Base-by-base conservation (phyloP, 2,797 vertebrate genomes). In the Sebastes itinus region DNA sequence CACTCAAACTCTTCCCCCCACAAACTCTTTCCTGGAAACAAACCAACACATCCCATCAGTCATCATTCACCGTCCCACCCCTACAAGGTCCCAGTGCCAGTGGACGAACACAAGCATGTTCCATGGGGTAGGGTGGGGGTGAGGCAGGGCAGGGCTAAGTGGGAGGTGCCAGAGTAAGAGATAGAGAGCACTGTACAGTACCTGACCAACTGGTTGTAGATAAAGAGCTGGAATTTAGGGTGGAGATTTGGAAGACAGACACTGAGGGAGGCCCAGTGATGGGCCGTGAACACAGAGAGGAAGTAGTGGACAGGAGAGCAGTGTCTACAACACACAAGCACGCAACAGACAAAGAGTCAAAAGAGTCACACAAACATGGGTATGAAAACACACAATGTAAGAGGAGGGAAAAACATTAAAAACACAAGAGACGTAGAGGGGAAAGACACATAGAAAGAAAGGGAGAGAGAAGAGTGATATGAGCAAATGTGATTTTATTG, bases 141-240 rank as follows among this genome's bases (percentile, higher is more conserved):
- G 94, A 84, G 95, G 95, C 94, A 88, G 95, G 18, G 80, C 64
- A 80, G 89, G 95, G 81, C 33, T 84, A 20, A 71, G 78, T 94
- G 92, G 7, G 94, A 89, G 88, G 94, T 91, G 96, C 94, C 58
- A 91, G 42, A 0, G 42, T 7, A 69, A 76, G 76, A 82, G 80
- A 69, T 81, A 94, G 85, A 93, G 92, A 95, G 95, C 97, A 92
- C 93, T 93, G 90, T 99, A 96, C 96, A 95, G 95, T 99, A 99
- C 98, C 98, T 99, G 98, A 97, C 97, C 97, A 99, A 98, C 95
- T 99, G 98, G 96, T 97, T 98, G 98, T 97, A 98, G 99, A 99
- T 98, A 99, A 98, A 99, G 94, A 98, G 97, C 98, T 99, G 98
- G 97, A 99, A 97, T 98, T 99, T 99, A 97, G 98, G 98, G 92